Base-by-base conservation (phyloP, 2,888 invertebrate species). In the Nebria salina region DNA sequence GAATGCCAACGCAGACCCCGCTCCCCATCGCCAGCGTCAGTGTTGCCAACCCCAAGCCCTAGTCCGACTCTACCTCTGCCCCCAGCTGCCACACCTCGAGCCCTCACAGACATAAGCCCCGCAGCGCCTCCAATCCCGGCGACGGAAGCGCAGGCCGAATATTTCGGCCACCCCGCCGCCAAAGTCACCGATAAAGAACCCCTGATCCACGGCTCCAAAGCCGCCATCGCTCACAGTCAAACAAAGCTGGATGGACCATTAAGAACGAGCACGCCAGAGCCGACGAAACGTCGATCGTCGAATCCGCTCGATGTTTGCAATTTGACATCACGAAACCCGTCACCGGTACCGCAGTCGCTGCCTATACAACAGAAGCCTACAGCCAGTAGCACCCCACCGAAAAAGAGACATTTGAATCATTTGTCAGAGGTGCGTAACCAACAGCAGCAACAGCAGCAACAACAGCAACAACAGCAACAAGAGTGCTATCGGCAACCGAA, bases 1-100 rank as follows among this genome's bases (percentile, higher is more conserved):
- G 97, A 97, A 89, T 98, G 98, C 89, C 96, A 96, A 87, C 93
- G 95, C 87, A 93, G 94, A 86, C 94, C 94, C 86, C 92, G 93
- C 88, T 94, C 93, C 84, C 90, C 90, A 76, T 93, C 93, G 82
- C 93, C 91, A 0, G 90, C 91, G 0, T 91, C 91, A 1, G 89
- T 92, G 0, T 85, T 88, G 82, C 89, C 86, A 85, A 88, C 89
- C 86, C 87, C 87, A 83, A 85, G 86, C 84, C 87, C 88, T 76
- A 88, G 88, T 83, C 89, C 87, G 82, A 88, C 87, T 74, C 84
- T 86, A 83, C 86, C 87, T 82, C 83, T 84, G 81, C 84, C 85
- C 78, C 85, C 86, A 82, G 85, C 86, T 73, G 85, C 86, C 74
- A 84, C 85, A 76, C 84, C 85, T 78, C 72, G 82, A 83, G 76